These are phyloP conservation scores for Solenodon paradoxus DNA, from an alignment of 2,113 vertebrate species.

Conservation along the genomic window DNA sequence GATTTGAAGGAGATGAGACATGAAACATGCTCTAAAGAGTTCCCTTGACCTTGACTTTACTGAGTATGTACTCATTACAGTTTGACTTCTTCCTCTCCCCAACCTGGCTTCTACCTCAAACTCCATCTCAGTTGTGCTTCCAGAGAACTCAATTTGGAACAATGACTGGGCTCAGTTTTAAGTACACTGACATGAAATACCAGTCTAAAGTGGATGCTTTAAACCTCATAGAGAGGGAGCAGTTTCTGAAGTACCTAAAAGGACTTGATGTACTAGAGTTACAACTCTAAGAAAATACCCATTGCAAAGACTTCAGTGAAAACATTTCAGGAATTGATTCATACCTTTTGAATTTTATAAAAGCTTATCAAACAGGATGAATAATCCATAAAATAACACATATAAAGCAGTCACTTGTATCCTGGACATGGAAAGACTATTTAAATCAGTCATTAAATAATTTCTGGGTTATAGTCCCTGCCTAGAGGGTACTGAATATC, in stretches of 20 bases:
- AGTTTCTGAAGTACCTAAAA: not conserved
- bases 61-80: not conserved
- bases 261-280: not conserved
- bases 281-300: not conserved
- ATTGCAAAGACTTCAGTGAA: not conserved
- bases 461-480: not conserved
- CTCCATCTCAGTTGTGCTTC: not conserved
- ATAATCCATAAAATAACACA: not conserved
- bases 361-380: not conserved
- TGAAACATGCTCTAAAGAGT: not conserved
- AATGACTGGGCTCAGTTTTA: not conserved
- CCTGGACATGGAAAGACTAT: not conserved
- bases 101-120: not conserved
- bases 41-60: not conserved
- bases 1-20: no score
- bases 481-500: not conserved
- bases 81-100: not conserved
- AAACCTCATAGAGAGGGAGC: not conserved
- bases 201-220: not conserved
- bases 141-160: not conserved
- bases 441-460: slow-evolving; percentile 4
- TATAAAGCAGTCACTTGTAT: not conserved
- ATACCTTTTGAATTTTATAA: not conserved
- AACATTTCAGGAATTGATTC: not conserved
- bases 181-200: no score